Percentiles rank a stretch among this genome's conserved stretches.
Conservation (phyloP, 2,113 vertebrate species). For the Rhinolophus sinicus region DNA sequence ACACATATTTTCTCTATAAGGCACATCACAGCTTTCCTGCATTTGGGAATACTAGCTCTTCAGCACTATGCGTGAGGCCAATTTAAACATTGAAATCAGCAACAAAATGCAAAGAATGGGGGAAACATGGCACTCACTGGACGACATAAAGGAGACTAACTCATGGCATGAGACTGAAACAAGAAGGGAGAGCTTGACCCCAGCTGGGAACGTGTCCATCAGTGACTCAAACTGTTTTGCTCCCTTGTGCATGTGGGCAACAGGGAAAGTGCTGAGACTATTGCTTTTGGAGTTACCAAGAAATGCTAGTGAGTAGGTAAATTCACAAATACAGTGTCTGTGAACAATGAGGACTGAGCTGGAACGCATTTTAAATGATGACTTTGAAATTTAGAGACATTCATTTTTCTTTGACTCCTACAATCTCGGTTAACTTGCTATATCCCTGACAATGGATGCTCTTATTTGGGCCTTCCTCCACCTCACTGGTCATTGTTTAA, state of each 20-base stretch:
- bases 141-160: neutral
- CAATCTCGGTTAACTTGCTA: neutral
- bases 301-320: neutral
- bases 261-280: neutral
- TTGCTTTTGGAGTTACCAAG: neutral
- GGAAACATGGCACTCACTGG: neutral
- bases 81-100: neutral
- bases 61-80: neutral
- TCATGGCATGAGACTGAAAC: neutral
- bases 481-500: neutral
- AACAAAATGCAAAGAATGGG: neutral
- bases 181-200: neutral
- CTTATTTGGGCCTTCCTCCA: neutral
- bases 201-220: fast-evolving
- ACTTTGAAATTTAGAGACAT: neutral
- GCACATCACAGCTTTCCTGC: neutral
- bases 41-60: neutral
- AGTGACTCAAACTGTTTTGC: neutral
- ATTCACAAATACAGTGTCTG: neutral
- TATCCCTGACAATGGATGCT: neutral
- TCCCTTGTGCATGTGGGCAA: neutral
- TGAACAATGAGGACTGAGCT: slow-evolving; percentile 7
- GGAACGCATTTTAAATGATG: slow-evolving; percentile 5
- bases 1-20: neutral
- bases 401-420: neutral